A percentile compares a stretch with the other conserved stretches of the same genome.
phyloP scores from a whole-genome alignment of 2,113 vertebrate species.

The Phalacrocorax carbo region DNA sequence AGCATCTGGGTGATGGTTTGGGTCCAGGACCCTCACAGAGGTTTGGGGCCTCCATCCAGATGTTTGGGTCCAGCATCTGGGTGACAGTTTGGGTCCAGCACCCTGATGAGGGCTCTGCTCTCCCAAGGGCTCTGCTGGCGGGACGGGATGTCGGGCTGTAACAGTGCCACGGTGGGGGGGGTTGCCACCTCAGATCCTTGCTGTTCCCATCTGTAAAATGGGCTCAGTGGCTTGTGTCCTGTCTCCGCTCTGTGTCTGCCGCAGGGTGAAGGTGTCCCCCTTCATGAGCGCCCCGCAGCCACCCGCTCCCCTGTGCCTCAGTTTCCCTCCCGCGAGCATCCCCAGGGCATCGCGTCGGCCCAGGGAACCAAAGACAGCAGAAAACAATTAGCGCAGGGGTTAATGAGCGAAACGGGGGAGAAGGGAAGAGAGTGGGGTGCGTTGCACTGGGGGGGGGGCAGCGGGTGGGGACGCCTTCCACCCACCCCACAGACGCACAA shows the following conservation, averaged over 20 bases:
- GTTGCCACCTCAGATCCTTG: background rate
- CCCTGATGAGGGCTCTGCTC: background rate
- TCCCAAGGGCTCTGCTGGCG: rapidly evolving
- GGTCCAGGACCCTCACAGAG: no score
- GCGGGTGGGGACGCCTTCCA: background rate
- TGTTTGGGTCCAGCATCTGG: no score
- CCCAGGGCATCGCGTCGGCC: background rate
- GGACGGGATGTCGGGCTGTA: rapidly evolving
- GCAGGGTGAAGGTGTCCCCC: no score
- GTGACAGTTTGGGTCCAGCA: no score
- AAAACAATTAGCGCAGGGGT: background rate
- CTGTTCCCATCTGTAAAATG: background rate
- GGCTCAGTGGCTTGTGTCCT: background rate
- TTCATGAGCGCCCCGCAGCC: no score
- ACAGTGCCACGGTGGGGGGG: rapidly evolving
- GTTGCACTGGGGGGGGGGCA: no score
- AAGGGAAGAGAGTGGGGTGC: background rate
- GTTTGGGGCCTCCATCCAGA: no score
- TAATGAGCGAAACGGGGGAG: background rate
- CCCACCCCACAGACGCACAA: background rate
- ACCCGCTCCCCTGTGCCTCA: background rate
- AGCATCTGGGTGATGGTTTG: no score
- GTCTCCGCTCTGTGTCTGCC: rapidly evolving
- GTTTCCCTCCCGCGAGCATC: background rate
- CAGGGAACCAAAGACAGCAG: background rate